Base-by-base conservation (phyloP, 37 sponge, comb jelly and placozoan genomes). In the Hexactinellida sp. region DNA sequence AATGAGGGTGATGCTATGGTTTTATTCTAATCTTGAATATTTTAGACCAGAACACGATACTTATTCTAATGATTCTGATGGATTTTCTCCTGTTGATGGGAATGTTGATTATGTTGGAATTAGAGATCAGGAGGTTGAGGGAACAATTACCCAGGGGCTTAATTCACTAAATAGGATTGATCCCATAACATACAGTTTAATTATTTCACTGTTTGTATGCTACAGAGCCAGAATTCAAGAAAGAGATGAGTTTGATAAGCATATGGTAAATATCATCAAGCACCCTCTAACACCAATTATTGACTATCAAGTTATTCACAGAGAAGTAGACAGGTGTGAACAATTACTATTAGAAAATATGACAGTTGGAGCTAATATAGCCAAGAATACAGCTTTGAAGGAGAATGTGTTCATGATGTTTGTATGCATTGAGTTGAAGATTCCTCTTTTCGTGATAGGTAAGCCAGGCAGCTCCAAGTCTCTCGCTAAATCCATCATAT, bases 391-490 rank as follows among this genome's bases (percentile, higher is more conserved):
- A 37, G 95, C 95, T 34, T 89, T 95, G 38, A 83, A 90, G 83
- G 96, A 95, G 87, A 95, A 95, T 89, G 92, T 95, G 37, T 95
- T 95, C 63, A 95, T 95, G 95, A 95, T 95, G 95, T 91, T 88
- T 13, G 89, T 95, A 9, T 95, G 95, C 82, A 87, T 95, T 83
- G 96, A 95, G 37, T 84, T 93, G 54, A 88, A 92, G 63, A 95
- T 95, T 21, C 95, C 95, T 28, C 90, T 95, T 34, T 95, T 95
- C 63, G 83, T 95, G 24, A 92, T 95, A 30, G 95, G 95, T 25
- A 93, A 95, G 37, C 95, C 95, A 35, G 95, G 95, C 3, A 95
- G 96, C 86, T 93, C 94, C 34, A 95, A 95, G 82, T 92, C 93
- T n/a, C 90, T 95, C 5, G 96, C 96, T 3, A 95, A 95, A 38